phyloP scores from a whole-genome alignment of 2,888 invertebrate genomes.

The Drepanosiphum platanoidis region DNA sequence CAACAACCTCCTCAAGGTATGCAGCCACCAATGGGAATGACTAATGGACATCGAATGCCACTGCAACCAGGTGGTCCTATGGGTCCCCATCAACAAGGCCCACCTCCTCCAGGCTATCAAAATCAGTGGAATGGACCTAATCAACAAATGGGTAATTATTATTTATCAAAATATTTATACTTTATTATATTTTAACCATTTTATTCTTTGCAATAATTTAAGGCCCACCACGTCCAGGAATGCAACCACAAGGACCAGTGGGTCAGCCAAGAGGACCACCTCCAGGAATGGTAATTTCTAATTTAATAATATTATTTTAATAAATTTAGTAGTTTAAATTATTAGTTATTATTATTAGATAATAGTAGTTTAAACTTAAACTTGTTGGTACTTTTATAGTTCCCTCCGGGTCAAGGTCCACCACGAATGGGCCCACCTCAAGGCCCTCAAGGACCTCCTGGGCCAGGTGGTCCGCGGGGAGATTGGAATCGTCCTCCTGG shows the following conservation, averaged over 20 bases:
- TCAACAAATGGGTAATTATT: constrained; percentile 68
- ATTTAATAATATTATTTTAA: background rate
- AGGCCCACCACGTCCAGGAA: constrained; percentile 71
- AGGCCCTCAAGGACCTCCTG: constrained; percentile 67
- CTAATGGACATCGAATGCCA: constrained; percentile 67
- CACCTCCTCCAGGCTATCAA: constrained; percentile 72
- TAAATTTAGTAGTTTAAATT: background rate
- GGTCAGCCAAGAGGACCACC: constrained; percentile 68
- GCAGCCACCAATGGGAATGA: constrained; percentile 68
- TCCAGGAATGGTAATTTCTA: constrained; percentile 67
- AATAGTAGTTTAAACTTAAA: background rate
- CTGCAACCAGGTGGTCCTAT: constrained; percentile 66
- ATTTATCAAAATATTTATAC: constrained; percentile 17
- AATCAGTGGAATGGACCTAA: constrained; percentile 72
- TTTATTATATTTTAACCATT: background rate
- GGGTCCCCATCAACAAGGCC: constrained; percentile 67
- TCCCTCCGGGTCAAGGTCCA: constrained; percentile 70
- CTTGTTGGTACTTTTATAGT: constrained; percentile 1
- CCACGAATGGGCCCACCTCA: constrained; percentile 68
- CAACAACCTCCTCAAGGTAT: constrained; percentile 69
- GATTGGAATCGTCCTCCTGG: constrained; percentile 81
- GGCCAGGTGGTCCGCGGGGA: constrained; percentile 72
- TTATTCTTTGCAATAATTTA: background rate
- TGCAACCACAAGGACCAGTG: constrained; percentile 71
- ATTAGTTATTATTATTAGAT: background rate